Evolutionary conservation across 2,797 vertebrate species (phyloP), one percentile per base, ranked within the genome.

Genomic region (Darevskia nairensis): DNA sequence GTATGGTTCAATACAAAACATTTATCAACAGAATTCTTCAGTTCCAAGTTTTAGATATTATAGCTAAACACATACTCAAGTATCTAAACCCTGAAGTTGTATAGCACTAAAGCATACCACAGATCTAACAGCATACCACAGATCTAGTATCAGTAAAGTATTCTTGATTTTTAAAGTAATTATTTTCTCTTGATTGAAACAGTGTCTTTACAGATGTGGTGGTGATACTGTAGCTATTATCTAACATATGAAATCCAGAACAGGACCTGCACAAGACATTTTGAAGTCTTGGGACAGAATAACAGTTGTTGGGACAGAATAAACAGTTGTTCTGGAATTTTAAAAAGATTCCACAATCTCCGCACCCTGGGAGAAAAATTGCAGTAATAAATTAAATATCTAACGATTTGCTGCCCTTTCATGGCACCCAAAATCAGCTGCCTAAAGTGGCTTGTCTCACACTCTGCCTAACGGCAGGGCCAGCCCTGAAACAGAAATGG

Each of bases 11-110:
- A 76, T 50, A 66, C n/a, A 86, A 86, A 80, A 94, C 89, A 68
- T 27, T n/a, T 23, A 86, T 69, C n/a, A 94, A 68, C 59, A 91
- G 68, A 90, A 90, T 90, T 90, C 84, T 83, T 44, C 87, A 82
- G 71, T 74, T 91, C 55, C 71, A 84, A 25, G 3, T 61, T 87
- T 29, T 78, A 93, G 90, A 0, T 0, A 74, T 21, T 23, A 76
- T 3, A 19, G 85, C 32, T 86, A 50, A 4, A 55, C 17, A 2
- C 8, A 90, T 29, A 46, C 84, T 92, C 41, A 41, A 25, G 25
- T 50, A 32, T 50, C 32, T 61, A 75, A 76, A 61, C 2, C 23
- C 13, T 35, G 11, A 75, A 39, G 32, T 59, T 74, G 8, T 25
- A 69, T n/a, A 69, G 27, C 64, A 59, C 15, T 80, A 80, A 86